phyloP scores from a whole-genome alignment of 2,888 invertebrate species.

The Scotopteryx bipunctaria region DNA sequence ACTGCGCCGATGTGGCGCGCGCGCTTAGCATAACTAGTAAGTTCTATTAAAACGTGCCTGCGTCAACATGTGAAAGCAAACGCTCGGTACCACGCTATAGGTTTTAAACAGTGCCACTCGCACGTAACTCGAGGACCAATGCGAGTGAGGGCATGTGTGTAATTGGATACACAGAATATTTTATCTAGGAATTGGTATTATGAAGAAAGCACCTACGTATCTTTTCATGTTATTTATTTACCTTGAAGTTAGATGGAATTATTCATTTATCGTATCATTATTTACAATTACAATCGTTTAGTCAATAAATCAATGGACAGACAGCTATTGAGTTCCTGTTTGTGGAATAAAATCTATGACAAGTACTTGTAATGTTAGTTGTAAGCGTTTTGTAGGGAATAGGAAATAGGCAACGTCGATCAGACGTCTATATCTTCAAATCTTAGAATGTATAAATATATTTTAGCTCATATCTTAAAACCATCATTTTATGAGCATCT shows the following conservation, averaged over 20 bases:
- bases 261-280: conserved; percentile 19
- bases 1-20: no score
- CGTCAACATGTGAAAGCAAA: no score
- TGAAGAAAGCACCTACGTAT: conserved; percentile 3
- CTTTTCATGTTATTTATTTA: not conserved
- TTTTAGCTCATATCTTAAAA: no score
- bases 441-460: no score
- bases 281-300: conserved; percentile 31
- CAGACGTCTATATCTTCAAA: not conserved
- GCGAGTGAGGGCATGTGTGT: no score
- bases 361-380: conserved; percentile 1
- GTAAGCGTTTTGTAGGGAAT: conserved; percentile 7
- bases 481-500: no score
- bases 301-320: conserved; percentile 33
- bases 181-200: not conserved
- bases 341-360: conserved; percentile 23
- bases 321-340: conserved; percentile 35
- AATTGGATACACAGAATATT: conserved; percentile 27
- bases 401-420: not conserved
- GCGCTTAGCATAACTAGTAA: no score
- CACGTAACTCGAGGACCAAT: no score
- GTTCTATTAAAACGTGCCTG: no score
- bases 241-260: conserved; percentile 22
- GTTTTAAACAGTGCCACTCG: no score
- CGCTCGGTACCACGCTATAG: no score